Evolutionary conservation across 1,140 invertebrate species (phyloP).

Genomic region (Scaptomyza graminum): DNA sequence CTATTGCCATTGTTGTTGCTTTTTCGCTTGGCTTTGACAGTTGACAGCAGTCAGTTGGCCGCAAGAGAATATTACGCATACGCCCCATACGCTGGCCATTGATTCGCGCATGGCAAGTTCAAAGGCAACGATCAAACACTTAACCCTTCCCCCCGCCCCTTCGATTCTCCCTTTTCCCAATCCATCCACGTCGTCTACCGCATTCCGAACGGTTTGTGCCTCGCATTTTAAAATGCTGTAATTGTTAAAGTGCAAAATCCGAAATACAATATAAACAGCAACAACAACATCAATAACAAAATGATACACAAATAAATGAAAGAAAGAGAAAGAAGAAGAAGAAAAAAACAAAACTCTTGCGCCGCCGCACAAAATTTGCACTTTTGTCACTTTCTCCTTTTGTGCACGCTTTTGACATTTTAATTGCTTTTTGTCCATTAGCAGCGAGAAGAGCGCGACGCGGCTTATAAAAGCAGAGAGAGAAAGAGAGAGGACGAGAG

Average conservation of each 20-base stretch:
- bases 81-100: constrained; percentile 2
- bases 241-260: constrained; percentile 70
- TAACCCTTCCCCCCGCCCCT: background rate
- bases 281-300: constrained; percentile 1
- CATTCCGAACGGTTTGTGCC: constrained; percentile 5
- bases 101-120: constrained; percentile 33
- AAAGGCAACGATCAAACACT: constrained; percentile 26
- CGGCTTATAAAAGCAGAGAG: constrained; percentile 16
- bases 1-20: constrained; percentile 1
- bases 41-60: background rate
- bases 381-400: constrained; percentile 79
- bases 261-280: too few relatives aligned
- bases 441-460: constrained; percentile 30
- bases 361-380: constrained; percentile 66
- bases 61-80: constrained; percentile 54
- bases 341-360: constrained; percentile 25
- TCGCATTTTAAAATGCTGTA: constrained; percentile 62
- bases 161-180: background rate
- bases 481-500: background rate
- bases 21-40: constrained; percentile 10
- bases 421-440: constrained; percentile 80
- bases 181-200: background rate
- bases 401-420: constrained; percentile 82
- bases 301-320: constrained; percentile 48
- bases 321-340: constrained; percentile 10